These are phyloP conservation scores for Physella acuta DNA, from an alignment of 1,140 invertebrate genomes.

Conservation along the genomic window DNA sequence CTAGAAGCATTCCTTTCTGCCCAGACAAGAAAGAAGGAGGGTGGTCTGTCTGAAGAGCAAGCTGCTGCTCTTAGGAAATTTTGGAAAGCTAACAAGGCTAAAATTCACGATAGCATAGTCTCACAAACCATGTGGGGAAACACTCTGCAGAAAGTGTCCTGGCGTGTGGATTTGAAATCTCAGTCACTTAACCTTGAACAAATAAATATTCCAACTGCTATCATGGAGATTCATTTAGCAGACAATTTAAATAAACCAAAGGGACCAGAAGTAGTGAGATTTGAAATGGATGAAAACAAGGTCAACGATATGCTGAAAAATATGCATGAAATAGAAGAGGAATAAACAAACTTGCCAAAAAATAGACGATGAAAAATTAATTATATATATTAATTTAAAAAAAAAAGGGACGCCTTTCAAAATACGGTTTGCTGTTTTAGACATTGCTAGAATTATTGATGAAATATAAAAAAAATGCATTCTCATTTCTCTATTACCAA, in stretches of 20 bases:
- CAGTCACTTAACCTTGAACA: constrained; percentile 48
- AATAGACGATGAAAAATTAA: constrained; percentile 25
- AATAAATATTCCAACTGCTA: constrained; percentile 56
- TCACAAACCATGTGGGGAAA: constrained; percentile 53
- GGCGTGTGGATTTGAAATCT: constrained; percentile 57
- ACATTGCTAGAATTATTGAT: too few species aligned
- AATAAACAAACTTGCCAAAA: constrained; percentile 45
- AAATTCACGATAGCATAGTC: constrained; percentile 55
- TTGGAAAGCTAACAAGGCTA: constrained; percentile 55
- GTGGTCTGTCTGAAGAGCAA: constrained; percentile 51
- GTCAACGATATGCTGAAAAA: constrained; percentile 40
- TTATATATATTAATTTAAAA: too few species aligned
- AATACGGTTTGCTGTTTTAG: too few species aligned
- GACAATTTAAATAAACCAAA: constrained; percentile 36
- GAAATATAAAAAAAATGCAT: too few species aligned
- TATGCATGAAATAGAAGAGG: constrained; percentile 52
- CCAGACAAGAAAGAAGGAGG: constrained; percentile 51
- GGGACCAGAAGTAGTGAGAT: constrained; percentile 46
- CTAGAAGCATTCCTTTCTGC: constrained; percentile 54
- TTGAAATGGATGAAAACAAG: constrained; percentile 53
- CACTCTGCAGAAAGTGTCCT: constrained; percentile 50
- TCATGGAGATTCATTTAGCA: constrained; percentile 53
- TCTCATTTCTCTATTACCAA: too few species aligned
- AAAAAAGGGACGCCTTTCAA: too few species aligned
- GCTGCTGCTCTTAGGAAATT: constrained; percentile 53